These are phyloP conservation scores for Aselliscus stoliczkanus DNA, from an alignment of 2,797 vertebrate species.

Conservation along the genomic window DNA sequence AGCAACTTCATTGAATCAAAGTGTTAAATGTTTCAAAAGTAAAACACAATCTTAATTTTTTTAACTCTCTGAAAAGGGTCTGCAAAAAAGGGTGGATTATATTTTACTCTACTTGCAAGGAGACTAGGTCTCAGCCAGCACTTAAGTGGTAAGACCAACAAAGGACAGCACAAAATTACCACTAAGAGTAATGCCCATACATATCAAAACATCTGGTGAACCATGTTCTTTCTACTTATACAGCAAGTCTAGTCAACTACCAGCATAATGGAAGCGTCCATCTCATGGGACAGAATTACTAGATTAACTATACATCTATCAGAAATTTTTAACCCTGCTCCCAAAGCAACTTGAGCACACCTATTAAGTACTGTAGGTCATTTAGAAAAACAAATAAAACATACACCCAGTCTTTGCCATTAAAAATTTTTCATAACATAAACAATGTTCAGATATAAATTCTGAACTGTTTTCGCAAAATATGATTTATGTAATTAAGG, in stretches of 20 bases:
- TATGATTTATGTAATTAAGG: constrained; percentile 55
- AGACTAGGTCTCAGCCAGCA: constrained; percentile 12
- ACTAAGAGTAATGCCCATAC: constrained; percentile 8
- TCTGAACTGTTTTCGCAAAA: constrained; percentile 60
- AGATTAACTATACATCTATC: constrained; percentile 25
- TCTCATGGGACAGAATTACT: constrained; percentile 14
- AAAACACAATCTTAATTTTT: constrained; percentile 58
- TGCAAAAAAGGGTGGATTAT: neutral
- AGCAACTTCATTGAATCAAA: constrained; percentile 67
- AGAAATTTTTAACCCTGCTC: constrained; percentile 37
- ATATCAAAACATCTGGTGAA: neutral
- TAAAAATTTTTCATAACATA: constrained; percentile 38
- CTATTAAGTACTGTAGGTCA: constrained; percentile 48
- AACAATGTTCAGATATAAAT: constrained; percentile 60
- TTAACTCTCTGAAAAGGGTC: constrained; percentile 24
- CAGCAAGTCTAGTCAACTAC: constrained; percentile 17
- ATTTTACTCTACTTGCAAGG: neutral
- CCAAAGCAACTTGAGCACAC: constrained; percentile 53
- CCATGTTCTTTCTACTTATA: neutral
- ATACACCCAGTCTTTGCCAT: constrained; percentile 52
- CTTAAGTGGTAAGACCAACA: constrained; percentile 31
- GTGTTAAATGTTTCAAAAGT: constrained; percentile 52
- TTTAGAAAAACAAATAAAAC: constrained; percentile 65
- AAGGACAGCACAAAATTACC: constrained; percentile 7
- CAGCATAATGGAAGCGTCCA: constrained; percentile 26